phyloP scores from a whole-genome alignment of 2,888 invertebrate species.

The Sclerodermus sp. region DNA sequence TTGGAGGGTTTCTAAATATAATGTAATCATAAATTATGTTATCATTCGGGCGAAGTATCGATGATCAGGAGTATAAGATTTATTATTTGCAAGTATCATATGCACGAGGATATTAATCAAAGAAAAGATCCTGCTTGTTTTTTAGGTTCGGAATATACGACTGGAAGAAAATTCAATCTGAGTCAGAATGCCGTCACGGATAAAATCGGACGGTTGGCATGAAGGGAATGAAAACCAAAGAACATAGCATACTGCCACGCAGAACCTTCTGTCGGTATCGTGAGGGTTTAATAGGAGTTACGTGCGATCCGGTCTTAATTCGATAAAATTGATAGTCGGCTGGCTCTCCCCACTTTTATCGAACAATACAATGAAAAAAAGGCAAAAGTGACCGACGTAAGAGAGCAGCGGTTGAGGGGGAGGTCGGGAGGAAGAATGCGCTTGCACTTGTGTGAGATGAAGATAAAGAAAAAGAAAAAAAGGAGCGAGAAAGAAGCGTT shows the following conservation, averaged over 20 bases:
- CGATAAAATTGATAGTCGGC: slow-evolving; percentile 34
- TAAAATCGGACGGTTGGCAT: slow-evolving; percentile 1
- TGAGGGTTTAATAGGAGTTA: slow-evolving; percentile 32
- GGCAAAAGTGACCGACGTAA: not conserved
- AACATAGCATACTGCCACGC: slow-evolving; percentile 21
- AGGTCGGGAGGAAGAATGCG: not conserved
- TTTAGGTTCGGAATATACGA: too few species aligned
- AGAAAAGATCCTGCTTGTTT: too few species aligned
- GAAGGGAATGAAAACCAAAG: slow-evolving; percentile 11
- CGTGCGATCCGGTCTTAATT: slow-evolving; percentile 34
- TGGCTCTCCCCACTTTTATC: slow-evolving; percentile 8
- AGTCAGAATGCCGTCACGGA: not conserved
- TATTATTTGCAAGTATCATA: too few species aligned
- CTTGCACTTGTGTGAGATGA: not conserved
- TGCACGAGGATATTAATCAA: too few species aligned
- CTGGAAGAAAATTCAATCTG: not conserved
- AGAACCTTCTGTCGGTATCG: slow-evolving; percentile 11
- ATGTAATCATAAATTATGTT: too few species aligned
- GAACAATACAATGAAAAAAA: slow-evolving; percentile 14
- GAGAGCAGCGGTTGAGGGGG: not conserved
- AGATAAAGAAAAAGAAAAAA: not conserved
- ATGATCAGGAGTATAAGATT: too few species aligned
- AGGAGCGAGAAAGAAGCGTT: slow-evolving; percentile 17
- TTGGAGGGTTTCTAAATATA: too few species aligned
- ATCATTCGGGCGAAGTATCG: too few species aligned